Percentiles rank a stretch among this genome's conserved stretches.
Conservation (phyloP, 2,888 invertebrate genomes). For the Brachyptera risi region DNA sequence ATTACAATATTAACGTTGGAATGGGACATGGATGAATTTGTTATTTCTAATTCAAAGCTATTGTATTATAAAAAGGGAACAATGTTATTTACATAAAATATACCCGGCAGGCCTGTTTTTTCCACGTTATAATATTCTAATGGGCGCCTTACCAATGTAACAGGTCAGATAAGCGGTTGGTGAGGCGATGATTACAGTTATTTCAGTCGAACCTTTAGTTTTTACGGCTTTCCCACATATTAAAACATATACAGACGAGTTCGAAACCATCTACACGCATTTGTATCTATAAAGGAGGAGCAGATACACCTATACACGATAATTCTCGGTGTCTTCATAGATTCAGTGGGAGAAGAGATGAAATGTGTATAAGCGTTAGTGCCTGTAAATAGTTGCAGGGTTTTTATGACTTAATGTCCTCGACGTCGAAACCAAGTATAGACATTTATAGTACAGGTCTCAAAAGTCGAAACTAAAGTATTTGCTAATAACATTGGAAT, state of each 20-base stretch:
- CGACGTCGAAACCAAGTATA: too few relatives aligned
- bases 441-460: too few relatives aligned
- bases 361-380: too few relatives aligned
- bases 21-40: constrained; percentile 2
- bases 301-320: too few relatives aligned
- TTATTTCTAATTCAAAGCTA: neutral
- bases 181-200: constrained; percentile 14
- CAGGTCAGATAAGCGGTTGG: constrained; percentile 6
- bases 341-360: too few relatives aligned
- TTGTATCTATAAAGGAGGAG: too few relatives aligned
- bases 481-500: too few relatives aligned
- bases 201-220: constrained; percentile 8
- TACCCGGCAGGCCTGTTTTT: neutral
- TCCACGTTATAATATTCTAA: neutral
- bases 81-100: constrained; percentile 15
- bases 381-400: too few relatives aligned
- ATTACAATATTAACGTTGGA: too few relatives aligned
- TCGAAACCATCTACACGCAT: constrained; percentile 3
- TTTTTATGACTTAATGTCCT: too few relatives aligned
- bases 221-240: constrained; percentile 14
- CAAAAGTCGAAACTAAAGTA: too few relatives aligned
- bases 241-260: constrained; percentile 2
- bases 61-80: neutral
- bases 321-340: too few relatives aligned
- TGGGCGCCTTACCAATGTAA: constrained; percentile 10